A percentile compares a stretch with the other conserved stretches of the same genome.
Evolutionary conservation across 2,888 invertebrate genomes (phyloP).

Genomic region (Tachina grossa): DNA sequence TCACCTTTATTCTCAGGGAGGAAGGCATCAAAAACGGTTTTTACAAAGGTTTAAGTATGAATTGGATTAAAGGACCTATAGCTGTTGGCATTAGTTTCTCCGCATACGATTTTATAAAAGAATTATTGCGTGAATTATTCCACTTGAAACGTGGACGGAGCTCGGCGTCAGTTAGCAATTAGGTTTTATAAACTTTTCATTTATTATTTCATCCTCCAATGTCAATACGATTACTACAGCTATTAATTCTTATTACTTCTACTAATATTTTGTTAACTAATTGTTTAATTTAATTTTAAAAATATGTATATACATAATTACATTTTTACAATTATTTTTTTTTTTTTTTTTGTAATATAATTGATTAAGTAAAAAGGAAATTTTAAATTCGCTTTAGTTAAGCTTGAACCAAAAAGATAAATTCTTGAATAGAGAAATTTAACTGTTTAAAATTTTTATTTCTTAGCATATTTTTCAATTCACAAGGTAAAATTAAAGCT

Average conservation of each 20-base stretch:
- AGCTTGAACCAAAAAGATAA: constrained; percentile 48
- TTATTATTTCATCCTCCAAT: constrained; percentile 16
- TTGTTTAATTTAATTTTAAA: constrained; percentile 53
- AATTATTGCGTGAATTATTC: constrained; percentile 84
- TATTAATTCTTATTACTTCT: not conserved
- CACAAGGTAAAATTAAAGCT: constrained; percentile 7
- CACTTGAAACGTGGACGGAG: constrained; percentile 80
- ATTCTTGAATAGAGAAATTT: not conserved
- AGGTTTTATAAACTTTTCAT: constrained; percentile 30
- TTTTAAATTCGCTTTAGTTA: constrained; percentile 48
- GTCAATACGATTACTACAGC: constrained; percentile 38
- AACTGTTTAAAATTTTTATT: constrained; percentile 1
- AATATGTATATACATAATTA: constrained; percentile 16
- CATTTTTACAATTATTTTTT: not conserved
- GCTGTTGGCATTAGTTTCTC: constrained; percentile 98
- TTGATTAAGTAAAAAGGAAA: constrained; percentile 31
- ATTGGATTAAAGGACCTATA: constrained; percentile 97
- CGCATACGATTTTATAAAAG: constrained; percentile 92
- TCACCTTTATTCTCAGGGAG: constrained; percentile 84
- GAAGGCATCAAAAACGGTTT: constrained; percentile 95
- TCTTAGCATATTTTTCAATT: not conserved
- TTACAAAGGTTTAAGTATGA: constrained; percentile 99
- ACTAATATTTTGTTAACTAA: constrained; percentile 60
- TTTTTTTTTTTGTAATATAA: constrained; percentile 5
- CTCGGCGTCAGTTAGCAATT: constrained; percentile 27